A percentile compares a stretch with the other conserved stretches of the same genome.
Conservation (phyloP, 2,113 vertebrate species). For the Salvelinus sp. region DNA sequence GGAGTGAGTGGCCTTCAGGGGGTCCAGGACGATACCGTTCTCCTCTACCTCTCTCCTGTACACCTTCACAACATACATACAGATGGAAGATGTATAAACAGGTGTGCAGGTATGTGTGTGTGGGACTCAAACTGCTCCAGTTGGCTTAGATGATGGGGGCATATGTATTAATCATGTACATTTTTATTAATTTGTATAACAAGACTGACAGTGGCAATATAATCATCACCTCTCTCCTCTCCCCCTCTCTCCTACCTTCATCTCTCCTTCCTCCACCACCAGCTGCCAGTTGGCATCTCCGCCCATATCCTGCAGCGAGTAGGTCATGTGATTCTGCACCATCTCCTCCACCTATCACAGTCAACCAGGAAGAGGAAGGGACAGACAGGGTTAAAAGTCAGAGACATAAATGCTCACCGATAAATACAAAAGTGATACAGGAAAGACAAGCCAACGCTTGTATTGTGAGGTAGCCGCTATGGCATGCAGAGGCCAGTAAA, state of each 20-base stretch:
- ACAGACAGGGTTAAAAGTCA: not conserved
- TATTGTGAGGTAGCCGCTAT: too few relatives aligned
- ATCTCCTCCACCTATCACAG: constrained; percentile 90
- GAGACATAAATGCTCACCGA: not conserved
- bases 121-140: too few relatives aligned
- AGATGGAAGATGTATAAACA: too few relatives aligned
- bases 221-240: not conserved
- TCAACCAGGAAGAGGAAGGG: not conserved
- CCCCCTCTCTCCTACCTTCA: constrained; percentile 82
- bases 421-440: not conserved
- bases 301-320: constrained; percentile 95
- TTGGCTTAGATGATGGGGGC: too few relatives aligned
- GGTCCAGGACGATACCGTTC: constrained; percentile 94
- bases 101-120: too few relatives aligned
- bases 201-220: too few relatives aligned
- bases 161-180: too few relatives aligned
- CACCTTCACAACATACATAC: constrained; percentile 72
- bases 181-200: too few relatives aligned
- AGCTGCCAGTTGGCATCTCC: constrained; percentile 98
- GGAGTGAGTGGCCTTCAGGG: constrained; percentile 93
- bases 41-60: constrained; percentile 98
- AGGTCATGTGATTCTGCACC: constrained; percentile 94
- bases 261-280: constrained; percentile 96
- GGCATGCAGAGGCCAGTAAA: too few relatives aligned
- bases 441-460: too few relatives aligned